A percentile compares a stretch with the other conserved stretches of the same genome.
Evolutionary conservation across 2,888 invertebrate genomes (phyloP).

Genomic region (Marasmarcha lunaedactyla): DNA sequence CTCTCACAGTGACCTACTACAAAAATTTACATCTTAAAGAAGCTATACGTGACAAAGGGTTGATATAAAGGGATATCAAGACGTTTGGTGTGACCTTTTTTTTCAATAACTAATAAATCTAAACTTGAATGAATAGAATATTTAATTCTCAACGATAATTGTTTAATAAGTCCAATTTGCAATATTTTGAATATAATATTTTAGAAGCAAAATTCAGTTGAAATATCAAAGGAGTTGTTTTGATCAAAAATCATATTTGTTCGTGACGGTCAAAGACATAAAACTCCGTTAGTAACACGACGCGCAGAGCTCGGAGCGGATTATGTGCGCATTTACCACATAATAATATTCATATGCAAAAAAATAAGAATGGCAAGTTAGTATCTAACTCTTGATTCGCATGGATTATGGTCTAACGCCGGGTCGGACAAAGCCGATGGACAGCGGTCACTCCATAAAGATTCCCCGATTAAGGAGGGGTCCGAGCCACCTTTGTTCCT

Average conservation of each 20-base stretch:
- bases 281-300: neutral
- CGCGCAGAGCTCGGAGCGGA: neutral
- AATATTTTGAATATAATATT: too few relatives aligned
- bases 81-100: slow-evolving; percentile 16
- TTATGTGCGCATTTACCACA: slow-evolving; percentile 17
- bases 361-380: slow-evolving; percentile 20
- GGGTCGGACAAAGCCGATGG: slow-evolving; percentile 37
- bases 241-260: too few relatives aligned
- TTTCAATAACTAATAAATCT: neutral
- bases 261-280: neutral
- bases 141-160: too few relatives aligned
- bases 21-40: slow-evolving; percentile 46
- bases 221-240: neutral
- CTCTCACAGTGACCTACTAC: slow-evolving; percentile 21
- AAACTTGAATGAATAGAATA: too few relatives aligned
- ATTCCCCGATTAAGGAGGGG: slow-evolving; percentile 54
- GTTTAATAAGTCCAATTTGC: too few relatives aligned
- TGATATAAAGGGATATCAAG: slow-evolving; percentile 26
- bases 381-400: slow-evolving; percentile 34
- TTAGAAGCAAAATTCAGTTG: too few relatives aligned
- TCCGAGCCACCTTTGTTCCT: slow-evolving; percentile 31
- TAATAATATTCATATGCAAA: slow-evolving; percentile 53
- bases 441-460: slow-evolving; percentile 63
- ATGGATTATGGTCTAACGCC: slow-evolving; percentile 65
- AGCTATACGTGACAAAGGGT: slow-evolving; percentile 18